Conservation (phyloP, 1,140 invertebrate species). For the Anastrepha obliqua region DNA sequence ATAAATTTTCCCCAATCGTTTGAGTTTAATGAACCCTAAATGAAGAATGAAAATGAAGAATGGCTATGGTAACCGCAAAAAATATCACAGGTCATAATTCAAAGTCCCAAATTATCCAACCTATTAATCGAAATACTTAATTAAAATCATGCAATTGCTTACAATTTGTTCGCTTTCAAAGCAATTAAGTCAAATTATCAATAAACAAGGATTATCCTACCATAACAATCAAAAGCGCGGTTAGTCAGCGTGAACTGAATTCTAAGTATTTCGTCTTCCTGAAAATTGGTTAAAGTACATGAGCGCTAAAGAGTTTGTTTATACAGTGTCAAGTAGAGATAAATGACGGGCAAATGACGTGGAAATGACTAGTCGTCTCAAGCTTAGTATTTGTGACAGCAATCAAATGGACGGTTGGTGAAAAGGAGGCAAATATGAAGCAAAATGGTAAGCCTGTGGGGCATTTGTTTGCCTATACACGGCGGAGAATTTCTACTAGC, state of each 20-base stretch:
- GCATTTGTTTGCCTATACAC: too few species aligned
- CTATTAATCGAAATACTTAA: background rate
- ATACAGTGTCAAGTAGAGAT: background rate
- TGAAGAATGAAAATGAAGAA: too few species aligned
- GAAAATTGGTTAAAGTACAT: too few species aligned
- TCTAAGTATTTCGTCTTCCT: background rate
- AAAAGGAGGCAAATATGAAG: too few species aligned
- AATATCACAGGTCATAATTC: too few species aligned
- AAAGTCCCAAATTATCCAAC: too few species aligned
- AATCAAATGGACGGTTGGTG: background rate
- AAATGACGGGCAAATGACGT: background rate
- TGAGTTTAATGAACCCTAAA: too few species aligned
- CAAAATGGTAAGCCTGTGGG: too few species aligned
- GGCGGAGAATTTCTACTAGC: too few species aligned
- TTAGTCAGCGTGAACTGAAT: background rate
- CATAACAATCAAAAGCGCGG: background rate
- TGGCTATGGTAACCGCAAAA: too few species aligned
- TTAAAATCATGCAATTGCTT: background rate
- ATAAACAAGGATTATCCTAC: background rate
- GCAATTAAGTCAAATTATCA: conserved; percentile 4
- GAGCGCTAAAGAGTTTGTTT: background rate
- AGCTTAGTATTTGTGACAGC: background rate
- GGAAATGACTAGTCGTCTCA: background rate
- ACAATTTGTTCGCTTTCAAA: background rate
- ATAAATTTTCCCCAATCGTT: too few species aligned